Evolutionary conservation across 2,113 vertebrate genomes (phyloP), one percentile per base, ranked within the genome.

Genomic region (Pseudolaguvia tuberculata): DNA sequence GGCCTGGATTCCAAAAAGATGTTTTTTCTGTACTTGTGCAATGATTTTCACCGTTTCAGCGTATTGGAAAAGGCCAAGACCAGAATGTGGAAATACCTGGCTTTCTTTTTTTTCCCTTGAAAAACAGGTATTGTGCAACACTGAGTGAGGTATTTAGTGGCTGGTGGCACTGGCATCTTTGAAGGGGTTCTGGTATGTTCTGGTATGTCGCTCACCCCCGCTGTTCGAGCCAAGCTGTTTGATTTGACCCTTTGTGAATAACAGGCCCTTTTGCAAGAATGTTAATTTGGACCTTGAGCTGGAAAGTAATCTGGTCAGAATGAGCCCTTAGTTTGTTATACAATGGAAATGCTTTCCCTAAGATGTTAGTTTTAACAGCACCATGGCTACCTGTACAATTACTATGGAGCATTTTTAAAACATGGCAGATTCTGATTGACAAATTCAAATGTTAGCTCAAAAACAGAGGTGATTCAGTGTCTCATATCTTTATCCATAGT

Each of bases 1-100:
- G 92, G 92, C 89, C 91, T 90, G 90, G 87, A 95, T 95, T 95
- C 93, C 85, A 88, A 21, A 25, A 84, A 93, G 95, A 76, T 93
- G 92, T 91, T 85, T 91, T 88, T 93, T 94, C 89, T 83, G 31
- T 63, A 27, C 75, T 79, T 72, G 51, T 77, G 80, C 80, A 78
- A 80, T 70, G 53, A 63, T 21, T 62, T 18, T 29, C 45, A 20
- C 52, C 50, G 52, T 45, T 45, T 45, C 29, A 78, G 67, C 82
- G 81, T 78, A 65, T 55, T 53, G 51, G 58, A 61, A 56, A 31
- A 57, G 74, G 55, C 55, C 55, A 74, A 69, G 71, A 72, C 62
- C 81, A 63, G 80, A 80, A 75, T 82, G 79, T 69, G 68, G 73
- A 69, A 77, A 82, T 82, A 75, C 63, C 61, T 69, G 75, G 62